These are phyloP conservation scores for Aradus depressus DNA, from an alignment of 2,888 invertebrate genomes.

Conservation along the genomic window DNA sequence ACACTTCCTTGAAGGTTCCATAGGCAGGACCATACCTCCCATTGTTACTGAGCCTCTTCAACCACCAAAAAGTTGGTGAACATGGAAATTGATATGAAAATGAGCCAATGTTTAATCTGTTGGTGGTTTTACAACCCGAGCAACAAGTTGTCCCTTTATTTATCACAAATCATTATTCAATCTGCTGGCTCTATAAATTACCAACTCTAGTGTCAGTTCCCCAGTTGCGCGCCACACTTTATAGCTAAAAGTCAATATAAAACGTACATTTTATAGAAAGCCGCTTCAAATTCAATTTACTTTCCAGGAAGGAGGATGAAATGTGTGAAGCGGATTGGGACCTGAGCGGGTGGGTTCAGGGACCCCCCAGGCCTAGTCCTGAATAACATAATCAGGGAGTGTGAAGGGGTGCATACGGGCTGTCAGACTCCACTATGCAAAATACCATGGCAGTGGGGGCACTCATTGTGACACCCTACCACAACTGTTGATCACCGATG, in stretches of 20 bases:
- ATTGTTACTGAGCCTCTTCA: not conserved
- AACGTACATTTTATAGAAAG: no score
- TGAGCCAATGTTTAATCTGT: constrained; percentile 13
- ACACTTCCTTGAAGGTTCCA: constrained; percentile 9
- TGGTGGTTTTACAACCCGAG: constrained; percentile 13
- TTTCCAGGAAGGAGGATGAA: no score
- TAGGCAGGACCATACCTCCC: not conserved
- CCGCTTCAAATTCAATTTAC: no score
- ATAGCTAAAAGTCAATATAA: no score
- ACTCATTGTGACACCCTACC: not conserved
- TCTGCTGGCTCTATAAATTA: not conserved
- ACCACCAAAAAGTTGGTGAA: not conserved
- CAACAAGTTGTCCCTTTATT: constrained; percentile 15
- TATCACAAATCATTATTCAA: constrained; percentile 10
- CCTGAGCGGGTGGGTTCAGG: not conserved
- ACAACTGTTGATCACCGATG: constrained; percentile 16
- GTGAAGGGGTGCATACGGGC: not conserved
- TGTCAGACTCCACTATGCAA: not conserved
- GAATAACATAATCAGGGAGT: not conserved
- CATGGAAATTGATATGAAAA: not conserved
- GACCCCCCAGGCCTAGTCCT: not conserved
- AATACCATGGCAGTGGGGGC: constrained; percentile 4
- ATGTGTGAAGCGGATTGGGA: not conserved
- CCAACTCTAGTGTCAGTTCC: no score
- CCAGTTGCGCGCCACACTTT: no score